Conservation (phyloP, 2,888 invertebrate species). For the Andrena bicolor region DNA sequence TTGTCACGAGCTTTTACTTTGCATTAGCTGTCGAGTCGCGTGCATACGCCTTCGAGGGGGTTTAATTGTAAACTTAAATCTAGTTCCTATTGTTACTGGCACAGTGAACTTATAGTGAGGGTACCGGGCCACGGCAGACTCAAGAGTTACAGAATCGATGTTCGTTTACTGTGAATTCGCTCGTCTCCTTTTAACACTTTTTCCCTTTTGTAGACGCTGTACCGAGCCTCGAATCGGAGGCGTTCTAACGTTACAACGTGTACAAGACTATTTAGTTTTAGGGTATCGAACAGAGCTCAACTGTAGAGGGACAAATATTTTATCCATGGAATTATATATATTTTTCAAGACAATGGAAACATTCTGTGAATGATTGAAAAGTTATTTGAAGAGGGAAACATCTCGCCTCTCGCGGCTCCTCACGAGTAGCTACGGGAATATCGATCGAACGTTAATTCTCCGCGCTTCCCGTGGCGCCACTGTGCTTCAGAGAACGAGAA, state of each 20-base stretch:
- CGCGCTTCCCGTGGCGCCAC: conserved; percentile 1
- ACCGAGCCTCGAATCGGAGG: background rate
- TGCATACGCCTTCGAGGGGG: conserved; percentile 28
- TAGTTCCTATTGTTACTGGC: conserved; percentile 77
- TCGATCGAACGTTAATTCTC: conserved; percentile 4
- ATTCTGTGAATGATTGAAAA: background rate
- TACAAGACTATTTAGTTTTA: conserved; percentile 3
- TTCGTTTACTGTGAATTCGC: conserved; percentile 6
- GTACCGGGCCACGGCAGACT: conserved; percentile 17
- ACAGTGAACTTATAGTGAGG: conserved; percentile 36
- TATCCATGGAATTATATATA: conserved; percentile 23
- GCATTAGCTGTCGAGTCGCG: conserved; percentile 31
- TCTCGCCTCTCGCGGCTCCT: conserved; percentile 25
- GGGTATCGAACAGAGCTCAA: conserved; percentile 28
- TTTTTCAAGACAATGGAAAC: conserved; percentile 7
- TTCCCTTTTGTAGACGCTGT: background rate
- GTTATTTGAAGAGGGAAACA: conserved; percentile 3
- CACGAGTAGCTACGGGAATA: background rate
- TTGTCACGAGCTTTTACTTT: background rate
- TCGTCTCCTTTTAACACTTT: conserved; percentile 23
- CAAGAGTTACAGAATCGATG: conserved; percentile 5
- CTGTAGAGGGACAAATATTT: conserved; percentile 23
- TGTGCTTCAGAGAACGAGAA: conserved; percentile 1
- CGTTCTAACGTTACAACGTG: background rate
- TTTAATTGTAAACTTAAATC: conserved; percentile 63